A percentile compares a stretch with the other conserved stretches of the same genome.
Evolutionary conservation across 2,797 vertebrate genomes (phyloP).

Genomic region (Pipistrellus pipistrellus): DNA sequence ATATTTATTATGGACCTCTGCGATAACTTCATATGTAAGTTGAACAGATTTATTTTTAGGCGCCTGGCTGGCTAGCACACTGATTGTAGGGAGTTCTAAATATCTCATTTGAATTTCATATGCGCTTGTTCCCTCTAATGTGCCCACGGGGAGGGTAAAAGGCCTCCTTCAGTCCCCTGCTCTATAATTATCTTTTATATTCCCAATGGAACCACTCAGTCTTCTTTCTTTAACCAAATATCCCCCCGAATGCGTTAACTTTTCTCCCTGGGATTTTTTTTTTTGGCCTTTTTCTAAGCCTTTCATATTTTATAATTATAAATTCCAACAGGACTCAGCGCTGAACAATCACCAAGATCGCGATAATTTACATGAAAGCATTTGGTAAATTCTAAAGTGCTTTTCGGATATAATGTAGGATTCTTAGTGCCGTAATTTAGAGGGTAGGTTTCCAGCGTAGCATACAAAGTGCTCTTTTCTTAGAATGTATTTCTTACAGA

Average conservation of each 20-base stretch:
- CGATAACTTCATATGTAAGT: constrained; percentile 17
- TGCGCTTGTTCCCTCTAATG: constrained; percentile 31
- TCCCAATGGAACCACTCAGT: constrained; percentile 31
- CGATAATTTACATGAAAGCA: constrained; percentile 5
- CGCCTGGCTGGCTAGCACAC: constrained; percentile 61
- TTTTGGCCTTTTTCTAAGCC: constrained; percentile 58
- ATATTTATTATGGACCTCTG: constrained; percentile 38
- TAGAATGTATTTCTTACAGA: neutral
- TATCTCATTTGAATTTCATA: constrained; percentile 79
- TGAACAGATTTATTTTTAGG: constrained; percentile 70
- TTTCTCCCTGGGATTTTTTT: constrained; percentile 32
- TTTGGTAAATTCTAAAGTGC: constrained; percentile 51
- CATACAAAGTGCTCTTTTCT: neutral
- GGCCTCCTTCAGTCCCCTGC: neutral
- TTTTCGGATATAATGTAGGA: neutral
- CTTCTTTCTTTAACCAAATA: constrained; percentile 26
- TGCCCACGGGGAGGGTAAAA: constrained; percentile 46
- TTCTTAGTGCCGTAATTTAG: constrained; percentile 33
- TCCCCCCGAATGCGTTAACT: neutral
- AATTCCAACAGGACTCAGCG: neutral
- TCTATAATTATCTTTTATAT: constrained; percentile 64
- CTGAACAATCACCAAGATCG: constrained; percentile 11
- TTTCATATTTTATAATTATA: constrained; percentile 57
- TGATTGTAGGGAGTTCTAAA: constrained; percentile 76
- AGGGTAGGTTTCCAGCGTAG: neutral